Conservation (phyloP, 2,797 vertebrate species). For the Picus viridis region DNA sequence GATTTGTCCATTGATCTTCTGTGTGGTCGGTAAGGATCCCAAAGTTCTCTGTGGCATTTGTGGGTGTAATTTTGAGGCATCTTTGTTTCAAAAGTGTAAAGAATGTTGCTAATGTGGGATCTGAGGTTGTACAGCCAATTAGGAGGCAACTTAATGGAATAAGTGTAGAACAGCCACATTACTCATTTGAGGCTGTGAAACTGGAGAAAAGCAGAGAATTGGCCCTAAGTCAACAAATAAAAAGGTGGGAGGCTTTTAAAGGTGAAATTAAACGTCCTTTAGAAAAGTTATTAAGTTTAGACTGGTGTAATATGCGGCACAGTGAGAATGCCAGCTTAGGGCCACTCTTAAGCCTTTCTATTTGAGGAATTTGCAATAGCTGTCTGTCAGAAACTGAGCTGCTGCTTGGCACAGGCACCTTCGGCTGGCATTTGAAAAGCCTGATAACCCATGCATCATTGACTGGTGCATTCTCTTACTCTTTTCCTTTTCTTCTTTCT, state of each 20-base stretch:
- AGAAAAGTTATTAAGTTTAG: background rate
- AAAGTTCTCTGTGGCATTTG: background rate
- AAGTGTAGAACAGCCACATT: background rate
- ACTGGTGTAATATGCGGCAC: background rate
- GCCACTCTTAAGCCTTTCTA: background rate
- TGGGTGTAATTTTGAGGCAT: background rate
- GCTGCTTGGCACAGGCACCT: background rate
- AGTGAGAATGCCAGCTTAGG: background rate
- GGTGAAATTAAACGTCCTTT: slow-evolving; percentile 25
- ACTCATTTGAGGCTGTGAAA: background rate
- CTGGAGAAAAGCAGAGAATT: background rate
- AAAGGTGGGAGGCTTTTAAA: background rate
- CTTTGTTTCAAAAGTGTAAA: background rate
- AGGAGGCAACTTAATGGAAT: background rate
- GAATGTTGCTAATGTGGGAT: background rate
- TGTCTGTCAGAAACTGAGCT: background rate
- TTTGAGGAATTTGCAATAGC: background rate
- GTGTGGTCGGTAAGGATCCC: background rate
- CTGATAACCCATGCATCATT: background rate
- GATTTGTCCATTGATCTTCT: background rate
- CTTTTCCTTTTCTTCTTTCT: background rate
- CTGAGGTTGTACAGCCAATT: background rate
- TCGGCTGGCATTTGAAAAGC: rapidly evolving
- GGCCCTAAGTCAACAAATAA: background rate
- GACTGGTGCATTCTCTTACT: background rate